Conservation (phyloP, 1,140 invertebrate genomes). For the Diabrotica undecimpunctata region DNA sequence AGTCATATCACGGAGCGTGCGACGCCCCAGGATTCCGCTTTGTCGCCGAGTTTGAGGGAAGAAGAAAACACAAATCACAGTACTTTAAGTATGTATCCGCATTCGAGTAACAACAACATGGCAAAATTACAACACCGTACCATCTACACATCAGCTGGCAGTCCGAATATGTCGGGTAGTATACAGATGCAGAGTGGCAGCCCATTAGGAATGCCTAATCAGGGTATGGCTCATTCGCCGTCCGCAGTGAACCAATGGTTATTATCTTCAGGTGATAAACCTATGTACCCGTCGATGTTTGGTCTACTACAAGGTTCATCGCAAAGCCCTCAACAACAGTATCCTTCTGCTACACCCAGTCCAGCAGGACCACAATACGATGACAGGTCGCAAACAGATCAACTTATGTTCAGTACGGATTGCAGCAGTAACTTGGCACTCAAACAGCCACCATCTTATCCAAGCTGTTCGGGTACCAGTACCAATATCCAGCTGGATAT, state of each 20-base stretch:
- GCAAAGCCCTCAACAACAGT: constrained; percentile 49
- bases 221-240: constrained; percentile 42
- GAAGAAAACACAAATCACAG: constrained; percentile 69
- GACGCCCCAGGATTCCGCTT: constrained; percentile 47
- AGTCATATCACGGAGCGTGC: constrained; percentile 45
- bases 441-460: constrained; percentile 52
- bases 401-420: constrained; percentile 61
- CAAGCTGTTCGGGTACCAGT: constrained; percentile 44
- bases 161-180: constrained; percentile 36
- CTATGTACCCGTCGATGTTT: constrained; percentile 54
- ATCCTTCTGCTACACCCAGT: constrained; percentile 55
- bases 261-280: constrained; percentile 53
- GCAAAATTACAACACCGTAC: constrained; percentile 44
- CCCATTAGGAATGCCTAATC: constrained; percentile 35
- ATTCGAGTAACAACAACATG: constrained; percentile 49
- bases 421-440: constrained; percentile 47
- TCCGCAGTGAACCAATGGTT: constrained; percentile 50
- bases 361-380: constrained; percentile 53
- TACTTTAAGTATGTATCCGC: constrained; percentile 62
- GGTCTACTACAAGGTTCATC: constrained; percentile 49
- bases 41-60: constrained; percentile 59
- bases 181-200: constrained; percentile 38
- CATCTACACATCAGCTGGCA: constrained; percentile 40
- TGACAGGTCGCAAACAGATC: constrained; percentile 53
- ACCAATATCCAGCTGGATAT: constrained; percentile 42